Base-by-base conservation (phyloP, 2,888 invertebrate genomes). In the Pterostichus niger region DNA sequence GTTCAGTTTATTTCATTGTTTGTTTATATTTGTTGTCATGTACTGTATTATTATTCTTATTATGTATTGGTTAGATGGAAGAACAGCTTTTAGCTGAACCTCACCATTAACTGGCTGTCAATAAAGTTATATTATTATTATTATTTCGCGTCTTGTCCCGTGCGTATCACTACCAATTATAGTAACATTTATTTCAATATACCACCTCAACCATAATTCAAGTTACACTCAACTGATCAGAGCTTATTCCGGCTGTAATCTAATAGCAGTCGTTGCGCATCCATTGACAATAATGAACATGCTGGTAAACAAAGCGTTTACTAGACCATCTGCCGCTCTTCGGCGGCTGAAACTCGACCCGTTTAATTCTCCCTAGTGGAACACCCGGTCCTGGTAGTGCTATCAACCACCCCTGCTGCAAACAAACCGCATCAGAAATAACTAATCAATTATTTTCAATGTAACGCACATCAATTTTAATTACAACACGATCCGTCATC, bases 381-480 rank as follows among this genome's bases (percentile, higher is more conserved):
- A 64, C 79, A 64, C 79, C 64, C 79, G 64, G 79, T 79, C 15
- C 46, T 24, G 15, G 35, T n/a, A 24, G 24, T 24, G 17, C 10
- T 1, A 13, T n/a, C 13, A n/a, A 40, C 54, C 35, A 17, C 56
- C 59, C 78, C 44, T 24, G 31, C 35, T 5, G 13, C 56, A 6
- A 6, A 24, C 7, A 46, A 17, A 52, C 17, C 52, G 13, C 15
- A 44, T 9, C 35, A 46, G 33, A 64, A 79, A 79, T 64, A 79
- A 31, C 33, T 79, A 79, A 79, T 79, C 79, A 79, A 79, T 79
- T 79, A 79, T 68, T 24, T 68, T 46, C 64, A 59, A 79, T 79
- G 79, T 79, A 79, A 79, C 79, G 79, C 79, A 79, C 79, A 79
- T 79, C 68, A 64, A 49, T 79, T 79, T 79, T 79, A 79, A 79